Evolutionary conservation across 2,888 invertebrate species (phyloP), one percentile per base, ranked within the genome.

Genomic region (Scaptomyza parva): DNA sequence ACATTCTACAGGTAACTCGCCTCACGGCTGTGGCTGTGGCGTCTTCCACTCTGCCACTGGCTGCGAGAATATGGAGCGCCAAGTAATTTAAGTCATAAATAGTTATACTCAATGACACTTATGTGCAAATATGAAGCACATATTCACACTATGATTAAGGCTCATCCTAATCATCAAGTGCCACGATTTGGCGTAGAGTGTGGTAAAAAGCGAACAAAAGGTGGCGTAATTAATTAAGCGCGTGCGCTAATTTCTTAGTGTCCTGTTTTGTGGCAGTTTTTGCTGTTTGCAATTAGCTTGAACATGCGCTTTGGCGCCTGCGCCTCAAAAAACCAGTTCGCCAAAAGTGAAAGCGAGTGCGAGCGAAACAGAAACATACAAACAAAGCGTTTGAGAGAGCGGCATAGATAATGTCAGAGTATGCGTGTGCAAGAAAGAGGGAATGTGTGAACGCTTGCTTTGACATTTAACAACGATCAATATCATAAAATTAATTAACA

Each of bases 281-380:
- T 70, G 62, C 24, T 80, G 69, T 52, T 70, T 73, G 58, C 83
- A 84, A 84, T 84, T 88, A 86, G 83, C 70, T 62, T 67, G 51
- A 77, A 88, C 83, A 82, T 76, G 84, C 80, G 80, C 83, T 81
- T 82, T 88, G 83, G 86, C 82, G 82, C 88, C 82, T 88, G 73
- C 61, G 61, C 60, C 58, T n/a, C 58, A 14, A 11, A 14, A 60
- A 86, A 85, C 86, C 80, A 9, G 88, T 88, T 82, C 9, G 14
- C 11, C 7, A 35, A 14, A 48, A 62, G 62, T 67, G 67, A 61
- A 52, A 50, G 65, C 57, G 28, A 54, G 55, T 57, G 65, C 33
- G 54, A 61, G 28, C 20, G 53, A 14, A 8, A 48, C 8, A 43
- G 53, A 9, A 4, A n/a, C 1, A 5, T 2, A 1, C 22, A 5